Evolutionary conservation across 2,113 vertebrate genomes (phyloP).

Genomic region (Laterallus jamaicensis): DNA sequence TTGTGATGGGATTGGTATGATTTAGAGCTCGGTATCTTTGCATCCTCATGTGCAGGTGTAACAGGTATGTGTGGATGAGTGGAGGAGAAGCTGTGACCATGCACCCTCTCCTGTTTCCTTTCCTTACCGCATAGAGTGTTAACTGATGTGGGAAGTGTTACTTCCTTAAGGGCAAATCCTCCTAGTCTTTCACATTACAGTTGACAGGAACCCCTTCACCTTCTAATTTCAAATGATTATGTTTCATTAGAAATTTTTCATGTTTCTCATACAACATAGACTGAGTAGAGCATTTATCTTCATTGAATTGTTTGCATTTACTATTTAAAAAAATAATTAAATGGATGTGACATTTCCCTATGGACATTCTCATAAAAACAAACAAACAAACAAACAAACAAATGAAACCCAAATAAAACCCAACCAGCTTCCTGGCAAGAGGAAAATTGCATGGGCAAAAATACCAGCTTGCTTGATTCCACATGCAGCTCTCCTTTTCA

Average conservation of each 20-base stretch:
- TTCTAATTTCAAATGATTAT: background rate
- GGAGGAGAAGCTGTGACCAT: background rate
- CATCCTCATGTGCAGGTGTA: background rate
- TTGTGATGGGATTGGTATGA: background rate
- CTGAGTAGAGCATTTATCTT: background rate
- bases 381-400: background rate
- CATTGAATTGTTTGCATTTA: background rate
- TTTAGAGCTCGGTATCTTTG: background rate
- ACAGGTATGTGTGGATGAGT: background rate
- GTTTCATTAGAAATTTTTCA: background rate
- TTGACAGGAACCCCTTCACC: background rate
- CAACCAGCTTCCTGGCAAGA: constrained; percentile 13
- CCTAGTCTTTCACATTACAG: background rate
- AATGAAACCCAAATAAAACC: background rate
- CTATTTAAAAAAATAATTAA: background rate
- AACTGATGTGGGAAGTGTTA: constrained; percentile 4
- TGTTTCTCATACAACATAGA: background rate
- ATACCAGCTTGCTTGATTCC: constrained; percentile 19
- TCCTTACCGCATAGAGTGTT: background rate
- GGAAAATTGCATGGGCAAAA: constrained; percentile 18
- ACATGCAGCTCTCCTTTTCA: constrained; percentile 8
- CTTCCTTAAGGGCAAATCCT: constrained; percentile 25
- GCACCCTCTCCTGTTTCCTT: constrained; percentile 10
- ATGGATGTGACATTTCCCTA: background rate
- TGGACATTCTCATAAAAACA: background rate